Percentiles rank a stretch among this genome's conserved stretches.
These are phyloP conservation scores for Chloroceryle aenea DNA, from an alignment of 2,113 vertebrate species.

Conservation along the genomic window DNA sequence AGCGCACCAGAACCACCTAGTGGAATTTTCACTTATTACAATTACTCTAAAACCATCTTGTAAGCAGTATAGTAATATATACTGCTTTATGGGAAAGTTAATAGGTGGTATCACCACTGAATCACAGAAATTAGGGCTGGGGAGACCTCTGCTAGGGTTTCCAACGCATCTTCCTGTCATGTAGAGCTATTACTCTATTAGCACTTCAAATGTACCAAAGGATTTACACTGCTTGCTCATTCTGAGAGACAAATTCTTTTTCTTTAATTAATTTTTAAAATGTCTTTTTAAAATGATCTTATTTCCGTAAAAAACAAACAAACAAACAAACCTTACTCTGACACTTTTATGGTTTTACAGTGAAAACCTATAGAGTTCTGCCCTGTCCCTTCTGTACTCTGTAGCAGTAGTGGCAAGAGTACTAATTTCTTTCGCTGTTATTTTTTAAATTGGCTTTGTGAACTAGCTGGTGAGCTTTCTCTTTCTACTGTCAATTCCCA, in stretches of 20 bases:
- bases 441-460: background rate
- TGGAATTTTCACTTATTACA: conserved; percentile 74
- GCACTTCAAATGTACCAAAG: background rate
- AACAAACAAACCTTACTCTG: background rate
- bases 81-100: background rate
- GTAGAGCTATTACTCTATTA: background rate
- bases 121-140: background rate
- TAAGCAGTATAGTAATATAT: background rate
- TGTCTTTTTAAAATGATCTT: background rate
- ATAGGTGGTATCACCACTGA: background rate
- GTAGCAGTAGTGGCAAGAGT: background rate
- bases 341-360: background rate
- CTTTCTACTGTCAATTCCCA: background rate
- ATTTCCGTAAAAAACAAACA: background rate
- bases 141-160: background rate
- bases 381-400: background rate
- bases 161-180: background rate
- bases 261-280: background rate
- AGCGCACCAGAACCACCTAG: conserved; percentile 80
- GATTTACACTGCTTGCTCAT: background rate
- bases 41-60: background rate
- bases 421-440: background rate
- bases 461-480: background rate
- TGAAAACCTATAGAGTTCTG: background rate
- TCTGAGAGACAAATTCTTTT: background rate